Conservation (phyloP, 2,797 vertebrate genomes). For the Spinus pinus region DNA sequence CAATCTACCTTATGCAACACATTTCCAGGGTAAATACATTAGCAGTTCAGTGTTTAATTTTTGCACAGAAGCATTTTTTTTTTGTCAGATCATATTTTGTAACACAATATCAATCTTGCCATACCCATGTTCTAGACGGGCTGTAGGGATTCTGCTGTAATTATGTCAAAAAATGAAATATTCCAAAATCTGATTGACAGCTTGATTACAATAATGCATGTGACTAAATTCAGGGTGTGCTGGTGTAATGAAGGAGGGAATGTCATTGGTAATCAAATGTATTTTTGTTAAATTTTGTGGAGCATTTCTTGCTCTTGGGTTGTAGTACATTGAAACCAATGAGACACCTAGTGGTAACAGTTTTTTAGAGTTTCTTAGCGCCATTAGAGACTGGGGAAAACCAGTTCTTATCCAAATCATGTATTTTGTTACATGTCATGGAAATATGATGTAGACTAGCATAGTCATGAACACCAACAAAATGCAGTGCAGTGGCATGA, state of each 20-base stretch:
- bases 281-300: slow-evolving; percentile 74
- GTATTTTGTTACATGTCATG: not conserved
- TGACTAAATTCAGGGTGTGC: slow-evolving; percentile 72
- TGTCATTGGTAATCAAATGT: slow-evolving; percentile 71
- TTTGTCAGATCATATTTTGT: slow-evolving; percentile 67
- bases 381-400: not conserved
- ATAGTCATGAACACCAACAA: not conserved
- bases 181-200: slow-evolving; percentile 76
- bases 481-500: not conserved
- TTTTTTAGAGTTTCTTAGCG: not conserved
- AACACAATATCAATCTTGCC: slow-evolving; percentile 70
- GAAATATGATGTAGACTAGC: not conserved
- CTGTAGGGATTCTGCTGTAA: slow-evolving; percentile 70
- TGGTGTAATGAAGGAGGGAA: slow-evolving; percentile 50
- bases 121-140: slow-evolving; percentile 66
- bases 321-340: slow-evolving; percentile 16
- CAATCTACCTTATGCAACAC: not conserved
- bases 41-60: slow-evolving; percentile 31
- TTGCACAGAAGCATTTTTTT: slow-evolving; percentile 45
- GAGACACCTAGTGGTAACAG: slow-evolving; percentile 57
- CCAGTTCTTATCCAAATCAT: not conserved
- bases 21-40: slow-evolving; percentile 26
- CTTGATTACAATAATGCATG: slow-evolving; percentile 75
- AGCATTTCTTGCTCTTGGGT: slow-evolving; percentile 49
- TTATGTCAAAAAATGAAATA: slow-evolving; percentile 76